These are phyloP conservation scores for Unio delphinus DNA, from an alignment of 2,888 invertebrate species.

Conservation along the genomic window DNA sequence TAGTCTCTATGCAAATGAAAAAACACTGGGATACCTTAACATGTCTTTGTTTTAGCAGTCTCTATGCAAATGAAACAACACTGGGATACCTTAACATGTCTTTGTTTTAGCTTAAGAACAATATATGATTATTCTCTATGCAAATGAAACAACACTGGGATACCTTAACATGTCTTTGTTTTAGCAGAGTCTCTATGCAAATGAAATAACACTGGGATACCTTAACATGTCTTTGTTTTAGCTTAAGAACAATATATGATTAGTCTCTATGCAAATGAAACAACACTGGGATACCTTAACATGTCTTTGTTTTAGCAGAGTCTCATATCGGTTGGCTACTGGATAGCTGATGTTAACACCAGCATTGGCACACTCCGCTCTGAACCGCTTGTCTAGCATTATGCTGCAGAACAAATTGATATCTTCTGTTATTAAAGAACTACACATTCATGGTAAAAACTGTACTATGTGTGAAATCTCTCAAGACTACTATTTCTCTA, in stretches of 20 bases:
- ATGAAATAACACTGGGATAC: no score
- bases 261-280: no score
- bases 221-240: no score
- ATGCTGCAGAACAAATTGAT: slow-evolving; percentile 77
- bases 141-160: neutral
- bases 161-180: slow-evolving; percentile 93
- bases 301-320: slow-evolving; percentile 93
- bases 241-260: no score
- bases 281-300: slow-evolving; percentile 77
- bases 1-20: no score
- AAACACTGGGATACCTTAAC: slow-evolving; percentile 77
- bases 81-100: no score
- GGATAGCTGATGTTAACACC: slow-evolving; percentile 82
- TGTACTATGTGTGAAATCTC: neutral
- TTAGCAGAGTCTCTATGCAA: slow-evolving; percentile 84
- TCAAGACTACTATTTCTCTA: no score
- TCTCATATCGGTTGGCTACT: slow-evolving; percentile 93
- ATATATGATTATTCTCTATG: no score
- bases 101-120: no score
- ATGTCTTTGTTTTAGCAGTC: slow-evolving; percentile 95
- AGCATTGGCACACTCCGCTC: slow-evolving; percentile 92
- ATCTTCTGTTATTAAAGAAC: neutral
- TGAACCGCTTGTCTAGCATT: slow-evolving; percentile 94
- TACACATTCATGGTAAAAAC: neutral
- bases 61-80: slow-evolving; percentile 72